Conservation (phyloP, 92 coral and sea anemone species). For the Zoanthus sociatus region DNA sequence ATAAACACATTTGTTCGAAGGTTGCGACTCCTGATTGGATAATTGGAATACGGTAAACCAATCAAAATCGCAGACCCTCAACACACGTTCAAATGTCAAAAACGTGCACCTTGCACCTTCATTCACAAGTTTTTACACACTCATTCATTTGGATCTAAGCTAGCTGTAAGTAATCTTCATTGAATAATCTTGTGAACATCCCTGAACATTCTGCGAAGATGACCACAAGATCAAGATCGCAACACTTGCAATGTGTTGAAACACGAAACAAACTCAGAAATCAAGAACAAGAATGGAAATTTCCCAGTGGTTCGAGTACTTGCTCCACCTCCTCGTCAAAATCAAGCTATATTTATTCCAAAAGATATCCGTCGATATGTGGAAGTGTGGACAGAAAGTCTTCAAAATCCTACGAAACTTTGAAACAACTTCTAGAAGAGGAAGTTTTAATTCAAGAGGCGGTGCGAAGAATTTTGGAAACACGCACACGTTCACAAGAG, state of each 20-base stretch:
- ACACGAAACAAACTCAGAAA: slow-evolving; percentile 31
- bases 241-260: slow-evolving; percentile 27
- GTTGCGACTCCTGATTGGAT: slow-evolving; percentile 32
- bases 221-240: slow-evolving; percentile 47
- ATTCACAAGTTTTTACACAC: slow-evolving; percentile 34
- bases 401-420: slow-evolving; percentile 69
- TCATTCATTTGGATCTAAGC: slow-evolving; percentile 4
- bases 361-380: slow-evolving; percentile 70
- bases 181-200: neutral
- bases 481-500: slow-evolving; percentile 56
- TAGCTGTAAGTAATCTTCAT: slow-evolving; percentile 17
- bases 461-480: slow-evolving; percentile 73
- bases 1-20: neutral
- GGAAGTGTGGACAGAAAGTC: slow-evolving; percentile 66
- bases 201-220: neutral
- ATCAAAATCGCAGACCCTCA: slow-evolving; percentile 10
- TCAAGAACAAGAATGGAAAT: slow-evolving; percentile 48
- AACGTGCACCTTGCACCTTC: neutral
- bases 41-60: slow-evolving; percentile 15
- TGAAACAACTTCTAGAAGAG: slow-evolving; percentile 71
- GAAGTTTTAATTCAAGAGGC: slow-evolving; percentile 79
- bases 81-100: neutral
- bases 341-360: slow-evolving; percentile 56
- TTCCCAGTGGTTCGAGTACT: slow-evolving; percentile 47
- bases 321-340: slow-evolving; percentile 43